These are phyloP conservation scores for Dicentrarchus labrax DNA, from an alignment of 2,113 vertebrate genomes.

Conservation along the genomic window DNA sequence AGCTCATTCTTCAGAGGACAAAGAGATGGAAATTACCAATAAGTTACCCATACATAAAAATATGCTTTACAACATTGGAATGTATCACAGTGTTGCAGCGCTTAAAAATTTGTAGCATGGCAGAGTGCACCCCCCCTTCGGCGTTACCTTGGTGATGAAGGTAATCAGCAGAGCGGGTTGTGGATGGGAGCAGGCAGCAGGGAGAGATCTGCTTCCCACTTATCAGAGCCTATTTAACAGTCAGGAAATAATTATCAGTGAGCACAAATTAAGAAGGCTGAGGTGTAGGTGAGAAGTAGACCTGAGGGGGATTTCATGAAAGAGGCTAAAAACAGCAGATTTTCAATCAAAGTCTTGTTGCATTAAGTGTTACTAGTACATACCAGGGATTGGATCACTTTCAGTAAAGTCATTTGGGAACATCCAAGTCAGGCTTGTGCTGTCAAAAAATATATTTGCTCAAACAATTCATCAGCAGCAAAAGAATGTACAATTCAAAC, in stretches of 20 bases:
- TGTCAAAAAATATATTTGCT: background rate
- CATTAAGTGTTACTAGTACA: background rate
- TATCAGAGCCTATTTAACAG: constrained; percentile 25
- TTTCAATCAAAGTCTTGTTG: background rate
- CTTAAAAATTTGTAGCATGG: background rate
- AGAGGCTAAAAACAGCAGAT: background rate
- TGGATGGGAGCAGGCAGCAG: background rate
- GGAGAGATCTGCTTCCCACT: constrained; percentile 1
- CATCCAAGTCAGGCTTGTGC: background rate
- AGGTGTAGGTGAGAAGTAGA: background rate
- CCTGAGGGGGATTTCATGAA: background rate
- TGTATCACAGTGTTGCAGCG: background rate
- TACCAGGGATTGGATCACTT: background rate
- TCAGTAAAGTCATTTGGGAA: background rate
- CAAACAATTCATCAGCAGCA: background rate
- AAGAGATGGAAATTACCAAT: background rate
- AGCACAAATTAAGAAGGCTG: background rate
- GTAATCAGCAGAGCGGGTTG: background rate
- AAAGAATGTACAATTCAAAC: background rate
- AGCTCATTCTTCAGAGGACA: constrained; percentile 2
- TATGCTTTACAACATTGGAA: background rate
- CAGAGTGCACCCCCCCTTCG: background rate
- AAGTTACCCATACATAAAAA: background rate
- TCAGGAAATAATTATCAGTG: constrained; percentile 29
- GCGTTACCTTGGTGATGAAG: constrained; percentile 23